Evolutionary conservation across 2,797 vertebrate genomes (phyloP).

Genomic region (Acanthurus tractus): DNA sequence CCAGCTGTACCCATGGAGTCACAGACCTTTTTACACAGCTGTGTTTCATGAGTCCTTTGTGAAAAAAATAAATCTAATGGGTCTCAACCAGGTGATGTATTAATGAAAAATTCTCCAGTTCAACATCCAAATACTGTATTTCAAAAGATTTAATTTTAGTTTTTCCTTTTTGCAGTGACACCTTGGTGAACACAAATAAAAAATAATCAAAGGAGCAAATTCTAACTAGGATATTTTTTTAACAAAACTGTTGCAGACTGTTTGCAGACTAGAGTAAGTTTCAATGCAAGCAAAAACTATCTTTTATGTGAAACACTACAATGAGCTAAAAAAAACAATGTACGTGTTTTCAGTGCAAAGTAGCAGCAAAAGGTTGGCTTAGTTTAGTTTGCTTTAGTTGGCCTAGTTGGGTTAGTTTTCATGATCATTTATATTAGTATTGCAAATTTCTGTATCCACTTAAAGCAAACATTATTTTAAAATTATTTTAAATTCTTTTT

Average conservation of each 20-base stretch:
- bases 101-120: constrained; percentile 13
- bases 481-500: not conserved
- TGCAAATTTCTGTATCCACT: not conserved
- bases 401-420: no score
- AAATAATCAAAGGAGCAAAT: not conserved
- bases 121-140: constrained; percentile 5
- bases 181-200: no score
- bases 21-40: constrained; percentile 15
- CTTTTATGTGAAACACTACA: not conserved
- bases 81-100: not conserved
- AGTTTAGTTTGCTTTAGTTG: no score
- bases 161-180: not conserved
- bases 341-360: not conserved
- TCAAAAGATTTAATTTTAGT: constrained; percentile 11
- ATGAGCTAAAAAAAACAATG: not conserved
- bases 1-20: constrained; percentile 38
- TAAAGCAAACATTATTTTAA: not conserved
- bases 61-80: constrained; percentile 15
- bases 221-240: no score
- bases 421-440: not conserved
- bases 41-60: constrained; percentile 1
- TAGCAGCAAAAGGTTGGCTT: not conserved
- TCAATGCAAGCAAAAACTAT: not conserved
- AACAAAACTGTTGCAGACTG: no score
- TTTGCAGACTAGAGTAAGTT: not conserved